Conservation (phyloP, 2,888 invertebrate species). For the Lordiphosa andalusiaca region DNA sequence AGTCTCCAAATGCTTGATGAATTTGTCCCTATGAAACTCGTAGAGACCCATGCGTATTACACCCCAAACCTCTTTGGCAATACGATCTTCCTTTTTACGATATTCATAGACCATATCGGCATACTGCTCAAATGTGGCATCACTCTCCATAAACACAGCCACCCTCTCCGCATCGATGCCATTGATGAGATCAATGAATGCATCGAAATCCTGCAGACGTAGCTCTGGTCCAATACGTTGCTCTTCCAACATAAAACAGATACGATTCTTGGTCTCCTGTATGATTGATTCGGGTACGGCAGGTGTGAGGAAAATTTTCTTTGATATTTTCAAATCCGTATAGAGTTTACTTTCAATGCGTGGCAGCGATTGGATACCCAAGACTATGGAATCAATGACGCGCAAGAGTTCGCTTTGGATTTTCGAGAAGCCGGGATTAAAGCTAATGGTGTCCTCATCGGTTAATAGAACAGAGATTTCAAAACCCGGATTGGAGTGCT, state of each 20-base stretch:
- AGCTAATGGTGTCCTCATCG: conserved; percentile 83
- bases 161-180: conserved; percentile 84
- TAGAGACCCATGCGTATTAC: conserved; percentile 91
- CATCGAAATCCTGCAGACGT: conserved; percentile 89
- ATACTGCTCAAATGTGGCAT: conserved; percentile 85
- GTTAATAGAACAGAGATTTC: conserved; percentile 77
- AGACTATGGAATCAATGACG: conserved; percentile 87
- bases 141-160: conserved; percentile 85
- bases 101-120: conserved; percentile 84
- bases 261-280: conserved; percentile 83
- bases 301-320: conserved; percentile 81
- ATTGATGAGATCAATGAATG: conserved; percentile 88
- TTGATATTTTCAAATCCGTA: conserved; percentile 71
- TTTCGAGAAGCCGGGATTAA: conserved; percentile 88
- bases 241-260: conserved; percentile 85
- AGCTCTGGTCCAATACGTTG: conserved; percentile 88
- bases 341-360: conserved; percentile 88
- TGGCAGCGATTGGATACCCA: conserved; percentile 87
- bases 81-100: conserved; percentile 83
- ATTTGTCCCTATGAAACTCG: conserved; percentile 89
- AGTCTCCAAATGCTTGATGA: conserved; percentile 86
- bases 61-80: conserved; percentile 82
- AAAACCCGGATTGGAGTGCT: conserved; percentile 87
- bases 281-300: conserved; percentile 87
- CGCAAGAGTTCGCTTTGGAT: conserved; percentile 86